Percentiles rank a stretch among this genome's conserved stretches.
Conservation (phyloP, 2,888 invertebrate species). For the Catocala nupta region DNA sequence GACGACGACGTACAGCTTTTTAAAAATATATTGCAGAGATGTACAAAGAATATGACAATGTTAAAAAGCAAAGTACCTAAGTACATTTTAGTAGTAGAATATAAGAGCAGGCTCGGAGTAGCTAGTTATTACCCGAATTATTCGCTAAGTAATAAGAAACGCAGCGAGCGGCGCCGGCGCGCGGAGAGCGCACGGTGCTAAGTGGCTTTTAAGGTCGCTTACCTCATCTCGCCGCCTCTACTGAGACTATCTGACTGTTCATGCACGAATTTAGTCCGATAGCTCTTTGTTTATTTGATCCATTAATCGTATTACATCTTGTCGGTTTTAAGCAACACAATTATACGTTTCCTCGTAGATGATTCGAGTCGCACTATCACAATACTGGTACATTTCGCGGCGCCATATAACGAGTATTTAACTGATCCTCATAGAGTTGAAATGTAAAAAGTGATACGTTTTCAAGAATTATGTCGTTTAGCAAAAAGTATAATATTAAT, state of each 20-base stretch:
- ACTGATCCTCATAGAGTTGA: background rate
- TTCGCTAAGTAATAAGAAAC: conserved; percentile 80
- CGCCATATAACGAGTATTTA: background rate
- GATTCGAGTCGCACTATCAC: background rate
- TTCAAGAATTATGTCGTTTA: conserved; percentile 34
- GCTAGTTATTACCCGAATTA: conserved; percentile 72
- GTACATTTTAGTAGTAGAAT: conserved; percentile 22
- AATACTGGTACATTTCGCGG: too few relatives aligned
- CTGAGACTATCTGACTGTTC: conserved; percentile 67
- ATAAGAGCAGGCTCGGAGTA: conserved; percentile 38
- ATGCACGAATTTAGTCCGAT: conserved; percentile 70
- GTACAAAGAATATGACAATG: conserved; percentile 9
- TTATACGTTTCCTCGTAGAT: conserved; percentile 5
- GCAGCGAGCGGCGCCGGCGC: conserved; percentile 66
- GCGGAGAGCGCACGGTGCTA: conserved; percentile 75
- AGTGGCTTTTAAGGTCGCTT: conserved; percentile 86
- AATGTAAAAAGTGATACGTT: conserved; percentile 29
- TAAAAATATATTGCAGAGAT: background rate
- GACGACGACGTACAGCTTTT: background rate
- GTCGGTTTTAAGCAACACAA: conserved; percentile 28
- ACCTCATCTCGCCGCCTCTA: conserved; percentile 78
- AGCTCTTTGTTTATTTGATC: conserved; percentile 68
- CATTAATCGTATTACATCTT: conserved; percentile 53
- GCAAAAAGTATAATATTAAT: conserved; percentile 58
- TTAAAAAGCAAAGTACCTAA: conserved; percentile 26